Conservation (phyloP, 2,113 vertebrate species). For the Laticauda laticaudata region DNA sequence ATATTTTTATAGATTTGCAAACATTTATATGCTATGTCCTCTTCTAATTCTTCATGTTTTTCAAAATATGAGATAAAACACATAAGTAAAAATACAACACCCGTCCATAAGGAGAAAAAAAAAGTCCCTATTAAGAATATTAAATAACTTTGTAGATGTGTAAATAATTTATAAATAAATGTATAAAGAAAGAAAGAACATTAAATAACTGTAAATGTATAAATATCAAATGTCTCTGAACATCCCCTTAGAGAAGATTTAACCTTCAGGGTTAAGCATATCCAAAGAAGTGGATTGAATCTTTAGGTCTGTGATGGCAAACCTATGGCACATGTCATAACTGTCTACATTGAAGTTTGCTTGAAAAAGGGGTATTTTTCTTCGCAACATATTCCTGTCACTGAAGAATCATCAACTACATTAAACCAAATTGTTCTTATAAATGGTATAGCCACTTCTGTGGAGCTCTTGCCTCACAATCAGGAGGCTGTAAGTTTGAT, state of each 20-base stretch:
- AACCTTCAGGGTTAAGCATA: background rate
- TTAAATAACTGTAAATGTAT: background rate
- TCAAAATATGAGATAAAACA: background rate
- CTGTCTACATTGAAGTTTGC: background rate
- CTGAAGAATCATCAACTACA: background rate
- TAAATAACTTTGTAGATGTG: background rate
- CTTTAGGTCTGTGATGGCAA: background rate
- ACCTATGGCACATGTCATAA: background rate
- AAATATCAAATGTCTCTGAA: background rate
- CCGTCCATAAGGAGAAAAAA: background rate
- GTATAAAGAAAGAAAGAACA: background rate
- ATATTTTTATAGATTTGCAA: background rate
- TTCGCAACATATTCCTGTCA: background rate
- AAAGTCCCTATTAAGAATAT: background rate
- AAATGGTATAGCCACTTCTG: background rate
- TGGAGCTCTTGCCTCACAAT: too few species aligned
- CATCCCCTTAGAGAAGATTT: background rate
- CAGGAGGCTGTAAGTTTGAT: too few species aligned
- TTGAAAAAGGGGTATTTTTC: background rate
- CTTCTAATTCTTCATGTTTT: background rate
- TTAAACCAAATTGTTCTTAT: accelerated
- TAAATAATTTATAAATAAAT: too few species aligned
- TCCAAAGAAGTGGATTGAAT: background rate
- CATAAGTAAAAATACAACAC: background rate
- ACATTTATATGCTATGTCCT: background rate